phyloP scores from a whole-genome alignment of 1,140 invertebrate genomes.

The Drosophila lacteicornis region DNA sequence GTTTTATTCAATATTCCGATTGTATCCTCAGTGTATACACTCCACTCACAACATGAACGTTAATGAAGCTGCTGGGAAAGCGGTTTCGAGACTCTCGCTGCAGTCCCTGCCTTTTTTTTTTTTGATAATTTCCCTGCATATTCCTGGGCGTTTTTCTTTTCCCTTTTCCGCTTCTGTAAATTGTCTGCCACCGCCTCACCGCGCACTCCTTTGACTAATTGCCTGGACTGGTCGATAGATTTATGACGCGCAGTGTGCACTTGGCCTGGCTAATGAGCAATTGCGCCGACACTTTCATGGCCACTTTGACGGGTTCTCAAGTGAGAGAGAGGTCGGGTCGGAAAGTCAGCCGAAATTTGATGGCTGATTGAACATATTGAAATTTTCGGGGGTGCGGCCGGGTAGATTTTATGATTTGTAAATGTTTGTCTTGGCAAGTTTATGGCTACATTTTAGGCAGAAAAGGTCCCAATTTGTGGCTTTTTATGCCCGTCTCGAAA shows the following conservation, averaged over 20 bases:
- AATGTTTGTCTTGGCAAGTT: conserved; percentile 73
- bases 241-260: conserved; percentile 38
- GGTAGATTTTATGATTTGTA: conserved; percentile 73
- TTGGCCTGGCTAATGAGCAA: conserved; percentile 49
- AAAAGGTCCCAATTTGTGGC: conserved; percentile 71
- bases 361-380: conserved; percentile 60
- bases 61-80: conserved; percentile 47
- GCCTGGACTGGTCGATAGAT: conserved; percentile 30
- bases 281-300: conserved; percentile 28
- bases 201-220: conserved; percentile 29
- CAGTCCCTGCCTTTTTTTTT: conserved; percentile 12
- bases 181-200: conserved; percentile 6
- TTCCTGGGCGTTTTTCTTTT: background rate
- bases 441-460: conserved; percentile 68
- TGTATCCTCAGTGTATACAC: background rate
- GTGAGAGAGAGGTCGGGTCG: background rate
- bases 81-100: conserved; percentile 19
- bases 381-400: conserved; percentile 12
- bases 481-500: conserved; percentile 26
- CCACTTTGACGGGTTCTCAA: conserved; percentile 20
- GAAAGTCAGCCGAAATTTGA: conserved; percentile 42
- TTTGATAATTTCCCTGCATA: conserved; percentile 28
- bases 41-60: conserved; percentile 4
- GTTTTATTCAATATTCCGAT: background rate
- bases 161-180: conserved; percentile 14